Evolutionary conservation across 2,888 invertebrate genomes (phyloP).

Genomic region (Pyralis farinalis): DNA sequence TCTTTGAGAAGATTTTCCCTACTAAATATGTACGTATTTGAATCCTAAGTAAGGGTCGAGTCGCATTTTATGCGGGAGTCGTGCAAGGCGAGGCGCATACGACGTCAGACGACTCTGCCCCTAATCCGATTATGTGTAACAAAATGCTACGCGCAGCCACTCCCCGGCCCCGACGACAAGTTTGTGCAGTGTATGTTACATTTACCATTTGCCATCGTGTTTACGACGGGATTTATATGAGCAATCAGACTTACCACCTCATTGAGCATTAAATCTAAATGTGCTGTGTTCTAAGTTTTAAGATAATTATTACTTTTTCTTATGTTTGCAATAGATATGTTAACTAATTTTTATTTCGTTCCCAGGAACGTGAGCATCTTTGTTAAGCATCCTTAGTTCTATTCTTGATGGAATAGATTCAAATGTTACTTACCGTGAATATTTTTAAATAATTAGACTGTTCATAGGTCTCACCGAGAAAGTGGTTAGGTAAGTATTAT

Average conservation of each 20-base stretch:
- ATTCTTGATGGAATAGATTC: no score
- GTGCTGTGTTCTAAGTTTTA: no score
- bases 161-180: conserved; percentile 33
- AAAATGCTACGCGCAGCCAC: conserved; percentile 64
- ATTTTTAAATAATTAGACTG: no score
- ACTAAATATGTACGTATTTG: conserved; percentile 29
- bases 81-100: conserved; percentile 45
- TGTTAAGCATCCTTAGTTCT: no score
- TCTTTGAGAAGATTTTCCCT: conserved; percentile 10
- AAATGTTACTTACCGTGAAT: no score
- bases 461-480: no score
- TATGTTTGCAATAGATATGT: no score
- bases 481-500: no score
- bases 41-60: conserved; percentile 42
- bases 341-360: no score
- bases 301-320: background rate
- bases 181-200: conserved; percentile 40
- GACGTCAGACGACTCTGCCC: conserved; percentile 51
- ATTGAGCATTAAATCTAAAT: no score
- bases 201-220: conserved; percentile 27
- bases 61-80: conserved; percentile 56
- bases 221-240: conserved; percentile 19
- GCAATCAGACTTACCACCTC: conserved; percentile 9
- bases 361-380: no score
- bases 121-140: conserved; percentile 76